A percentile compares a stretch with the other conserved stretches of the same genome.
Evolutionary conservation across 2,797 vertebrate species (phyloP).

Genomic region (Clamator glandarius): DNA sequence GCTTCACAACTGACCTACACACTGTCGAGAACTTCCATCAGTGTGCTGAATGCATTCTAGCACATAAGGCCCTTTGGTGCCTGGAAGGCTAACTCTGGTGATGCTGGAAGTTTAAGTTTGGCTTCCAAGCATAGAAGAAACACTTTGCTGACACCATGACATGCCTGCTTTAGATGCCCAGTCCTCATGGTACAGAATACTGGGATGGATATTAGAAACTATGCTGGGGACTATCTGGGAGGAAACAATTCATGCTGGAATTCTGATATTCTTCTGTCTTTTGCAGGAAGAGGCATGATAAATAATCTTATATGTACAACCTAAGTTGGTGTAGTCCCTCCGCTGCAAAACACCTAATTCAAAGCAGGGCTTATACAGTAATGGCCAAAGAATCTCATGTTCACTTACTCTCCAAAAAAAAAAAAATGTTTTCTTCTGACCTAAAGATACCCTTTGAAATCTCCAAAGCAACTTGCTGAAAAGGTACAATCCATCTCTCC

Average conservation of each 20-base stretch:
- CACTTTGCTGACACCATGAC: background rate
- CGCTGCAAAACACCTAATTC: background rate
- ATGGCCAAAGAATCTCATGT: background rate
- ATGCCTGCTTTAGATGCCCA: background rate
- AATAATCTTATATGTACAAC: background rate
- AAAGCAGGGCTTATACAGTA: background rate
- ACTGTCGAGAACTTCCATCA: background rate
- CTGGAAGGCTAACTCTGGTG: background rate
- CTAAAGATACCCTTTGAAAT: background rate
- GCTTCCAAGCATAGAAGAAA: background rate
- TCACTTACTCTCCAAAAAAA: background rate
- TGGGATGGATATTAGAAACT: background rate
- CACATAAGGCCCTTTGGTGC: background rate
- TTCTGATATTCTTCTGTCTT: background rate
- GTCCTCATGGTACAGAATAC: background rate
- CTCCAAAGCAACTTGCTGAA: background rate
- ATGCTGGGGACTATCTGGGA: background rate
- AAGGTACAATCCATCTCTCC: background rate
- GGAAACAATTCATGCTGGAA: background rate
- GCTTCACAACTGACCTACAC: background rate
- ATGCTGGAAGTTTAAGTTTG: background rate
- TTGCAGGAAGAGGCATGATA: background rate
- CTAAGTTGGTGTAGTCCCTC: background rate
- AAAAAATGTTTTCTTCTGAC: background rate
- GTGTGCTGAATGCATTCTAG: background rate